Evolutionary conservation across 1,140 invertebrate genomes (phyloP).

Genomic region (Oryzaephilus surinamensis): DNA sequence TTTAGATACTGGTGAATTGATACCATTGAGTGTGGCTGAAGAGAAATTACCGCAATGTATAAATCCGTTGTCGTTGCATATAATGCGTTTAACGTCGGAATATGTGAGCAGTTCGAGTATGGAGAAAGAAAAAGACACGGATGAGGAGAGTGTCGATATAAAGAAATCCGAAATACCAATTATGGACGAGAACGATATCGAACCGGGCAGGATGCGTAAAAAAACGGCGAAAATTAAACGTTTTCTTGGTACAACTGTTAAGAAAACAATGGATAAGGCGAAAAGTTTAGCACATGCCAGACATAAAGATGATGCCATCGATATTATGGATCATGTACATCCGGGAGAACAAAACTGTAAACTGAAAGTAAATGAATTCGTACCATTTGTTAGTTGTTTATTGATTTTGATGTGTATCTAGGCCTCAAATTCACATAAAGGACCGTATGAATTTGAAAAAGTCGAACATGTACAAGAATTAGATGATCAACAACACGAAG

Average conservation of each 20-base stretch:
- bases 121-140: slow-evolving; percentile 66
- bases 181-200: slow-evolving; percentile 36
- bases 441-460: slow-evolving; percentile 87
- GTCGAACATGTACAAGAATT: slow-evolving; percentile 50
- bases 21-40: slow-evolving; percentile 81
- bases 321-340: slow-evolving; percentile 73
- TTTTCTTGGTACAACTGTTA: slow-evolving; percentile 76
- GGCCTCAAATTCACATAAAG: slow-evolving; percentile 88
- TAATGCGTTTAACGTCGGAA: slow-evolving; percentile 86
- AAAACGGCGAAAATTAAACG: slow-evolving; percentile 57
- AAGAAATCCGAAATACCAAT: slow-evolving; percentile 54
- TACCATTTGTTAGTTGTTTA: background rate
- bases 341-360: slow-evolving; percentile 77
- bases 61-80: slow-evolving; percentile 86
- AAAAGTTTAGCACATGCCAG: slow-evolving; percentile 78
- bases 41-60: slow-evolving; percentile 84
- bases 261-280: slow-evolving; percentile 82
- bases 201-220: slow-evolving; percentile 36
- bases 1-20: slow-evolving; percentile 83
- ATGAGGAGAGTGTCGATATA: slow-evolving; percentile 74
- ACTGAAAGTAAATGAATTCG: slow-evolving; percentile 62
- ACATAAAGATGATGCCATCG: slow-evolving; percentile 75
- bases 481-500: slow-evolving; percentile 60
- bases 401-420: slow-evolving; percentile 12
- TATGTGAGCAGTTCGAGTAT: slow-evolving; percentile 69